Evolutionary conservation across 2,113 vertebrate genomes (phyloP).

Genomic region (Archilochus colubris): DNA sequence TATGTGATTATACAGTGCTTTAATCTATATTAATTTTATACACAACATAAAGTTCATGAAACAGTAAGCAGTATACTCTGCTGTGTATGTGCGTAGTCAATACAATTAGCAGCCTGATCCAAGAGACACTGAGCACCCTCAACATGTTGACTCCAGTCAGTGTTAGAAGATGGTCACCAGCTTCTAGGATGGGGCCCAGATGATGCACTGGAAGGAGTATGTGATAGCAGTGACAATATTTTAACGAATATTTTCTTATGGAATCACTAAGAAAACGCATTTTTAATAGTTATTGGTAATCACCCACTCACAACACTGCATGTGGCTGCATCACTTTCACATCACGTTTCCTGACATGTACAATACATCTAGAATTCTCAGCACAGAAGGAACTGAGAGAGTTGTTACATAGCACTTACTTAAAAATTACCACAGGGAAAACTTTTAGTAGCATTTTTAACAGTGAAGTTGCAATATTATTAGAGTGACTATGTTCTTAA

Average conservation of each 20-base stretch:
- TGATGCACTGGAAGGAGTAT: slow-evolving; percentile 1
- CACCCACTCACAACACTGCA: slow-evolving; percentile 34
- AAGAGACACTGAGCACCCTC: slow-evolving; percentile 31
- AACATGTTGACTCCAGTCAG: background rate
- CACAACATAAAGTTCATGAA: slow-evolving; percentile 36
- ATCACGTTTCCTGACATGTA: slow-evolving; percentile 21
- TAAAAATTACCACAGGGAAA: slow-evolving; percentile 26
- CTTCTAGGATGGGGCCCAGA: background rate
- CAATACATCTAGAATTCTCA: slow-evolving; percentile 45
- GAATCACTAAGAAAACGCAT: slow-evolving; percentile 36
- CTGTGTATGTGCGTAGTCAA: background rate
- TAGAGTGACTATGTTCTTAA: slow-evolving; percentile 49
- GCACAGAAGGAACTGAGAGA: slow-evolving; percentile 15
- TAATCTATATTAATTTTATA: slow-evolving; percentile 60
- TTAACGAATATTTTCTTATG: background rate
- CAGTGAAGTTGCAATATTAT: slow-evolving; percentile 19
- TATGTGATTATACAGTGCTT: slow-evolving; percentile 57
- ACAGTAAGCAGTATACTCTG: slow-evolving; percentile 35
- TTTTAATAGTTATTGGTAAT: slow-evolving; percentile 19
- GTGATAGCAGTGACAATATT: background rate
- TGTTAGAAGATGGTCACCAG: background rate
- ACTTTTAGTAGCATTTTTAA: slow-evolving; percentile 45
- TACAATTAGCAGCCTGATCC: slow-evolving; percentile 44
- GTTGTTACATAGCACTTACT: background rate
- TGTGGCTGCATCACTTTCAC: slow-evolving; percentile 14